A percentile compares a stretch with the other conserved stretches of the same genome.
Evolutionary conservation across 2,113 vertebrate species (phyloP).

Genomic region (human (Homo sapiens)): GRCh38 chr4:40979001-40979500

Average conservation of each 20-base stretch:
- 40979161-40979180: neutral
- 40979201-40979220: neutral
- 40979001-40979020: neutral
- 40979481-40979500: neutral
- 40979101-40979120: neutral
- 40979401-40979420: neutral
- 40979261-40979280: neutral
- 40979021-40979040: neutral
- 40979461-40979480: no score
- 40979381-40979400: neutral
- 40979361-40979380: neutral
- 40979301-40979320: neutral
- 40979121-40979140: constrained; percentile 11
- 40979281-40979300: neutral
- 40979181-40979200: neutral
- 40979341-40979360: neutral
- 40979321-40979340: neutral
- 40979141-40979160: neutral
- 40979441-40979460: neutral
- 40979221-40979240: neutral
- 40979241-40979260: constrained; percentile 12
- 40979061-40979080: neutral
- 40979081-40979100: neutral
- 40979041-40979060: neutral
- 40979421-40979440: neutral